Conservation (phyloP, 2,888 invertebrate species). For the Corythucha ciliata region DNA sequence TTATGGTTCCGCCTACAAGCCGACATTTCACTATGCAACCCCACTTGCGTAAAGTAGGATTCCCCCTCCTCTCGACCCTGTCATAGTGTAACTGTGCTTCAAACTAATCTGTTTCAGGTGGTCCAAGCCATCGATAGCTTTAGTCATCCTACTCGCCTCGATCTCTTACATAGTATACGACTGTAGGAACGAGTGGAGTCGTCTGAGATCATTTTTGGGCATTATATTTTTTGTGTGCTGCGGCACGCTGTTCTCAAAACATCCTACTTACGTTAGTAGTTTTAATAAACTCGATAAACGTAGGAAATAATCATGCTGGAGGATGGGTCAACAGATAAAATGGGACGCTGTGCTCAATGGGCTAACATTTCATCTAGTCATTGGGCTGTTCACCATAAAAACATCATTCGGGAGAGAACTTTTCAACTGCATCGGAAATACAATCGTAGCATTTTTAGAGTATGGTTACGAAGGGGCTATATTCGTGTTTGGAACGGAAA, state of each 20-base stretch:
- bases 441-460: slow-evolving; percentile 65
- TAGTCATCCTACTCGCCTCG: slow-evolving; percentile 40
- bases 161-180: slow-evolving; percentile 55
- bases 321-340: slow-evolving; percentile 45
- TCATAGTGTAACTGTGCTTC: too few species aligned
- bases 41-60: background rate
- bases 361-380: slow-evolving; percentile 67
- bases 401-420: slow-evolving; percentile 69
- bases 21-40: background rate
- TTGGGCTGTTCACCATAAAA: slow-evolving; percentile 76
- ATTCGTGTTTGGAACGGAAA: slow-evolving; percentile 70
- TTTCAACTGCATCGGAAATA: slow-evolving; percentile 57
- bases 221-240: slow-evolving; percentile 52
- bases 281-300: slow-evolving; percentile 1
- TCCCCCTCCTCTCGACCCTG: background rate
- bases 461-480: slow-evolving; percentile 70
- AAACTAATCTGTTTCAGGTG: slow-evolving; percentile 19
- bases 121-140: slow-evolving; percentile 10
- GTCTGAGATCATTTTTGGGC: slow-evolving; percentile 62
- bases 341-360: slow-evolving; percentile 78
- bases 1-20: too few species aligned
- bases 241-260: slow-evolving; percentile 55
- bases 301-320: background rate
- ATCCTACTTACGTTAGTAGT: slow-evolving; percentile 46
- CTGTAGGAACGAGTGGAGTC: slow-evolving; percentile 47